Evolutionary conservation across 2,888 invertebrate genomes (phyloP), one percentile per base, ranked within the genome.

Genomic region (Chrysolina oricalcia): DNA sequence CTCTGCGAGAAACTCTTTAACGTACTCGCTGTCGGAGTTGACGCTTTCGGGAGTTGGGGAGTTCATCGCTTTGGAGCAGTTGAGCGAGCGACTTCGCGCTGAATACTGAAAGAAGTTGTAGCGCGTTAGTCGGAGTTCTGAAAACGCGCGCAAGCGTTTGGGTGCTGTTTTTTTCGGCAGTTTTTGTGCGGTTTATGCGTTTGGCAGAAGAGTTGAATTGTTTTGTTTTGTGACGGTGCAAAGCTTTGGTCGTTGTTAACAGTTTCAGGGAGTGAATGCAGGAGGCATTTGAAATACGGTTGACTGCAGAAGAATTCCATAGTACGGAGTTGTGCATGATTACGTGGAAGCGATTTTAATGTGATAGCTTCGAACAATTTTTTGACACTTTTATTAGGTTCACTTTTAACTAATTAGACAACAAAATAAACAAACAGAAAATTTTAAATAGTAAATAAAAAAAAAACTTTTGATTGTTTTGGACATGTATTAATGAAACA

Each of bases 21-120:
- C 21, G 53, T 50, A 53, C 19, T 15, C 40, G 46, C 15, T 35
- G 2, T 59, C 35, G 27, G 27, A 35, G 59, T 59, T 59, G 59
- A 15, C 1, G 9, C 17, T n/a, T 48, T 15, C 43, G 11, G 43
- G 15, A 43, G 43, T 43, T 15, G 43, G 13, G 15, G 1, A 15
- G 53, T 15, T 19, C 50, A 15, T 43, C 17, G 2, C 27, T 2
- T 27, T 27, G 2, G 21, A 19, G 65, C 27, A 56, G 69, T 50
- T 56, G 46, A 19, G 40, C 56, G 15, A 11, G 77, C 15, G 63
- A 35, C 41, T 80, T 77, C 83, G 79, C 82, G 83, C 76, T 81
- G 83, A 81, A 62, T 70, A 84, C 83, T 83, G 81, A 79, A 72
- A 35, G 41, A 43, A 64, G 48, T 43, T 13, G 43, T 15, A 15